phyloP scores from a whole-genome alignment of 2,797 vertebrate genomes.

The Hapalemur alaotrensis region DNA sequence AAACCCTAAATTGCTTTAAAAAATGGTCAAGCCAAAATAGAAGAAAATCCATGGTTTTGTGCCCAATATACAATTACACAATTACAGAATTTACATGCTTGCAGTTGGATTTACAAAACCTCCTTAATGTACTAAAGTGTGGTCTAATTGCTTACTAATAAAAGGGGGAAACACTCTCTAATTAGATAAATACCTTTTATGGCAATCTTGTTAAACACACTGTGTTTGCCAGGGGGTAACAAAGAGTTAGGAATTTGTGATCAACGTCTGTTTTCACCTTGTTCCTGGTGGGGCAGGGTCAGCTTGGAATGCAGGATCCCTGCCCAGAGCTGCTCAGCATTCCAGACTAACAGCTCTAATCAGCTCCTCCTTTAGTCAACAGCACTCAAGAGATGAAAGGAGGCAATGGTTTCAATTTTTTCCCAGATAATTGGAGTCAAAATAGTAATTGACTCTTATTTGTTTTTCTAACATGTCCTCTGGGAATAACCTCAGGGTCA shows the following conservation, averaged over 20 bases:
- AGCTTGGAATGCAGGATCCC: conserved; percentile 56
- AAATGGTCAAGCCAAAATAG: conserved; percentile 75
- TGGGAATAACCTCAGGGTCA: conserved; percentile 56
- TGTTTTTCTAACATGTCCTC: conserved; percentile 50
- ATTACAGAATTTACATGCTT: conserved; percentile 76
- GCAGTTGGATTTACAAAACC: conserved; percentile 70
- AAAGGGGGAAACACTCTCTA: conserved; percentile 59
- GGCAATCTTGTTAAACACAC: conserved; percentile 59
- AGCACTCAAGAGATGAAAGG: conserved; percentile 63
- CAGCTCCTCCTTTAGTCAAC: conserved; percentile 62
- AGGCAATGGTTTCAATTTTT: conserved; percentile 28
- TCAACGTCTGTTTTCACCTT: conserved; percentile 51
- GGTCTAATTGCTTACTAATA: conserved; percentile 74
- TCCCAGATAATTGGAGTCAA: conserved; percentile 61
- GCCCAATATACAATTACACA: conserved; percentile 76
- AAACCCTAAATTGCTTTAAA: conserved; percentile 72
- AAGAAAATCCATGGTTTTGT: conserved; percentile 75
- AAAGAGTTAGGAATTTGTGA: conserved; percentile 46
- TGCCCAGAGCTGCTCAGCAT: conserved; percentile 60
- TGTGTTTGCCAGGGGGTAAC: conserved; percentile 55
- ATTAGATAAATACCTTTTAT: conserved; percentile 75
- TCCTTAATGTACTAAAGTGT: conserved; percentile 75
- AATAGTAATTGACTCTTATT: conserved; percentile 69
- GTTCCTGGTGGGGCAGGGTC: conserved; percentile 35
- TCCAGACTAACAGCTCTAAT: conserved; percentile 58